phyloP scores from a whole-genome alignment of 2,797 vertebrate species.

The Hemibagrus guttatus region DNA sequence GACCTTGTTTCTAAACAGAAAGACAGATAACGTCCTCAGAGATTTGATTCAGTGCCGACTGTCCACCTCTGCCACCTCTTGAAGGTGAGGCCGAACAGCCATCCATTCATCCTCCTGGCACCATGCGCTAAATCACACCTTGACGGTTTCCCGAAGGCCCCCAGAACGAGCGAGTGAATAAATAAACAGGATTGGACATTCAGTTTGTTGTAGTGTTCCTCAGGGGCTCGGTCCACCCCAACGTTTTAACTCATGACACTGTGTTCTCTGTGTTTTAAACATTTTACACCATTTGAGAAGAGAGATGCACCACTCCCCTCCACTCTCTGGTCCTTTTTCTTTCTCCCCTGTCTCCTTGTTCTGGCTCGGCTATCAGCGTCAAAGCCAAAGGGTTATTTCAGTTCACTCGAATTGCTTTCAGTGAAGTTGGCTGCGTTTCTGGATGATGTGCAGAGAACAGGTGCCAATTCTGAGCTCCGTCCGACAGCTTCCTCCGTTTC shows the following conservation, averaged over 20 bases:
- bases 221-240: background rate
- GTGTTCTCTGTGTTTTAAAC: conserved; percentile 24
- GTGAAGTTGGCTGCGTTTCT: background rate
- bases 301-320: background rate
- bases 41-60: background rate
- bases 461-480: conserved; percentile 28
- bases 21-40: background rate
- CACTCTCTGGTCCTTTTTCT: background rate
- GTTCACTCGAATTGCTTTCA: conserved; percentile 21
- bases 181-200: background rate
- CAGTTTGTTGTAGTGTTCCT: background rate
- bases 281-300: background rate
- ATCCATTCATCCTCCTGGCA: conserved; percentile 37
- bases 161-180: background rate
- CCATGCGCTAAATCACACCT: conserved; percentile 7
- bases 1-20: background rate
- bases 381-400: conserved; percentile 40
- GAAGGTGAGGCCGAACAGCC: conserved; percentile 10
- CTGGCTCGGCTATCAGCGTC: conserved; percentile 11
- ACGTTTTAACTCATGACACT: background rate
- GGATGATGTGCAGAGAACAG: conserved; percentile 21
- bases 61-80: background rate
- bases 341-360: background rate
- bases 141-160: background rate
- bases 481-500: conserved; percentile 34